Evolutionary conservation across 2,888 invertebrate species (phyloP), one percentile per base, ranked within the genome.

Genomic region (Hypsopygia costalis): DNA sequence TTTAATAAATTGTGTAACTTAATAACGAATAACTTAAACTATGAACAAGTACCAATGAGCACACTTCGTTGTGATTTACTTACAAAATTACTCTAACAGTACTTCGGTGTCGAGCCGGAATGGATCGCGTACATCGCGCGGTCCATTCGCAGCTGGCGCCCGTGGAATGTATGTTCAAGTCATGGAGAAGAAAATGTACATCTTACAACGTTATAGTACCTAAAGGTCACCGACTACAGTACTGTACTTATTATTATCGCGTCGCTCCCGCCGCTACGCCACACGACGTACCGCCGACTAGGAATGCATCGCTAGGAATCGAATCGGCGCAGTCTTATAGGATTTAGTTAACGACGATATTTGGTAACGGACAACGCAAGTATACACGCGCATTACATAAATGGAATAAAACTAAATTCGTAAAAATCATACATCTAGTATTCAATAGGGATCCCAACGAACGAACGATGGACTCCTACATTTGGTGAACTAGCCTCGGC

Each of bases 101-200:
- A 16, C 2, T 16, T 16, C 16, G 2, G 4, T 4, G 4, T 16
- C 16, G 16, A n/a, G 36, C 31, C 27, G 31, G 31, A 36, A 36
- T 29, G 25, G 3, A 1, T 25, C 25, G 3, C 21, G 21, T 6
- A 21, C 21, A 16, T 4, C 16, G 16, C 16, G 16, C 16, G 16
- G 16, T n/a, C n/a, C n/a, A n/a, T n/a, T n/a, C n/a, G n/a, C 35
- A 28, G 16, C 35, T 36, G 32, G 28, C 16, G 28, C 39, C n/a
- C 65, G 60, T 69, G 83, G 85, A 85, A 85, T 85, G 85, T 55
- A 55, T 63, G 55, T 55, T 47, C 62, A 83, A 85, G 85, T 85
- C 80, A 85, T 85, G 85, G 85, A 85, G 81, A 62, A 50, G 36
- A 11, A 47, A 39, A 45, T 40, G 20, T 20, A 29, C 32, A 36